A percentile compares a stretch with the other conserved stretches of the same genome.
Evolutionary conservation across 2,113 vertebrate species (phyloP).

Genomic region (Pionites leucogaster): DNA sequence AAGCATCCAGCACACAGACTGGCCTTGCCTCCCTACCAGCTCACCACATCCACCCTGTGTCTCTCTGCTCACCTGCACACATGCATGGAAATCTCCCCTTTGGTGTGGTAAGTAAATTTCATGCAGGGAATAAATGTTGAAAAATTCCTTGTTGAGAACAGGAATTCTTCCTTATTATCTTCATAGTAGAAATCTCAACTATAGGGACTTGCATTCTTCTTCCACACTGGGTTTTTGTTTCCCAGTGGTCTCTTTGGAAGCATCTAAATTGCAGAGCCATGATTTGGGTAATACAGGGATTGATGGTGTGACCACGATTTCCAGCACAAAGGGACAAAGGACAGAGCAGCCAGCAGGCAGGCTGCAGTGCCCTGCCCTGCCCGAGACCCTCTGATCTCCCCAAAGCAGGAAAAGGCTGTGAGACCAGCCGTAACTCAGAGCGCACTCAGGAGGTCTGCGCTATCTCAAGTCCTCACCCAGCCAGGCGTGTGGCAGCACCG

Average conservation of each 20-base stretch:
- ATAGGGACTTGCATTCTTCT: not conserved
- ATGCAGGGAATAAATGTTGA: not conserved
- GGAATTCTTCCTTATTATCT: not conserved
- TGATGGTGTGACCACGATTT: not conserved
- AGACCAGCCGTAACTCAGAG: not conserved
- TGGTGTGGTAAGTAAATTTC: not conserved
- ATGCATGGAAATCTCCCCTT: not conserved
- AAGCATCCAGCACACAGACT: not conserved
- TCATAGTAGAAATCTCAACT: not conserved
- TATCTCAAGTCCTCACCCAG: not conserved
- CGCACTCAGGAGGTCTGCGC: not conserved
- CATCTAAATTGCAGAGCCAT: not conserved
- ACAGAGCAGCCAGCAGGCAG: not conserved
- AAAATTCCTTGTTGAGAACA: not conserved
- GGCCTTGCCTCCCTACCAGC: not conserved
- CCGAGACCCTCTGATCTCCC: not conserved
- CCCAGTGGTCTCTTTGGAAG: not conserved
- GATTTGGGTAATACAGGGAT: not conserved
- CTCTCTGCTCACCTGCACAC: not conserved
- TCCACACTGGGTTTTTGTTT: not conserved
- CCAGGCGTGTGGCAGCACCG: fast-evolving
- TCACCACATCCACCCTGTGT: not conserved
- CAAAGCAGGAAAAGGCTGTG: not conserved
- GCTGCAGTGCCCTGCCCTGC: not conserved
- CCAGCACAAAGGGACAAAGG: not conserved